Conservation (phyloP, 2,888 invertebrate genomes). For the Apocheima hispidaria region DNA sequence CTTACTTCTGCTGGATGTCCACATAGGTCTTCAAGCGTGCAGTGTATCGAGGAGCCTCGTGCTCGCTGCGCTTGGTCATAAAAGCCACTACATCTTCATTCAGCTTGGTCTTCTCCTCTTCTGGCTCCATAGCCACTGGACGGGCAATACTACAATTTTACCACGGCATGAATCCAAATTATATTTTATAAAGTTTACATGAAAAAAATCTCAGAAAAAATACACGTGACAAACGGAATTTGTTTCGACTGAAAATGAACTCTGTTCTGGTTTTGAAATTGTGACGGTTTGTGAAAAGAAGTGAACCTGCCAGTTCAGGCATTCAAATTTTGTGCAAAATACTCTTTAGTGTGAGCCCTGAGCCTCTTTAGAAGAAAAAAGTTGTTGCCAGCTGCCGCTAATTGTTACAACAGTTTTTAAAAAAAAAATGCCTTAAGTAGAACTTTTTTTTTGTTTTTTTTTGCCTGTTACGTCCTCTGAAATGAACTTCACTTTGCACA, state of each 20-base stretch:
- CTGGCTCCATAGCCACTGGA: conserved; percentile 57
- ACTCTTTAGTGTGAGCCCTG: not conserved
- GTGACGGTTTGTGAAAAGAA: conserved; percentile 2
- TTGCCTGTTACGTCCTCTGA: no score
- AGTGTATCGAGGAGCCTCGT: conserved; percentile 62
- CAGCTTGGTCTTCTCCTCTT: conserved; percentile 60
- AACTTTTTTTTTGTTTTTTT: no score
- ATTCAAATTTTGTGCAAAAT: not conserved
- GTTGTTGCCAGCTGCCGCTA: no score
- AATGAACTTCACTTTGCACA: no score
- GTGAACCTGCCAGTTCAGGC: conserved; percentile 6
- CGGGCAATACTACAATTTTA: conserved; percentile 12
- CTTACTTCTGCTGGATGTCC: conserved; percentile 64
- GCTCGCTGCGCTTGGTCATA: conserved; percentile 65
- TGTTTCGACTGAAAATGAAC: conserved; percentile 24
- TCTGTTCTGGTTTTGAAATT: conserved; percentile 24
- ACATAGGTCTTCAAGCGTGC: conserved; percentile 61
- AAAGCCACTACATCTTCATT: conserved; percentile 67
- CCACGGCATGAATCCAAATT: conserved; percentile 10
- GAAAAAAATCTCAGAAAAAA: conserved; percentile 2
- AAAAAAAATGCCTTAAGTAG: no score
- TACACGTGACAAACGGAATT: not conserved
- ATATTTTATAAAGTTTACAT: conserved; percentile 4
- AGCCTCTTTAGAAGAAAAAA: not conserved
- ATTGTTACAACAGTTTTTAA: no score